Evolutionary conservation across 2,113 vertebrate species (phyloP).

Genomic region (Silurus asotus): DNA sequence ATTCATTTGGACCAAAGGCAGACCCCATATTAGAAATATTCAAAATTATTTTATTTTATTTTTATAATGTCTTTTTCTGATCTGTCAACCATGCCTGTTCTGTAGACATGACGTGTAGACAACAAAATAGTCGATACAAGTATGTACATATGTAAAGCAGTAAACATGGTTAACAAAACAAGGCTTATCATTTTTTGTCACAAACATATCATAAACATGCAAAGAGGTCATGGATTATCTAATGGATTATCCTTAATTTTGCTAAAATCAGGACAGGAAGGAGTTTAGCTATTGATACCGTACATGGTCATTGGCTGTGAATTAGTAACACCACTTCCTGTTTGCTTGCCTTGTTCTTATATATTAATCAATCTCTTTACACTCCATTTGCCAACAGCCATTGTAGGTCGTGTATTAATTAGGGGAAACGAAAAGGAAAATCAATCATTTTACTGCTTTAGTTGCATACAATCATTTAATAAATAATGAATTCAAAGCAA

Average conservation of each 20-base stretch:
- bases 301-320: constrained; percentile 23
- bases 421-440: background rate
- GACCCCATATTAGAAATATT: background rate
- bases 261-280: constrained; percentile 11
- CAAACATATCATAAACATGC: background rate
- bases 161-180: background rate
- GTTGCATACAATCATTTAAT: background rate
- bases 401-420: constrained; percentile 14
- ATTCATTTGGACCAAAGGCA: background rate
- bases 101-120: background rate
- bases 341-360: constrained; percentile 23
- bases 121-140: background rate
- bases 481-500: background rate
- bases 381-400: background rate
- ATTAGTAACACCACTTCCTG: constrained; percentile 47
- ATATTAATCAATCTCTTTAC: constrained; percentile 20
- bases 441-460: background rate
- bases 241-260: background rate
- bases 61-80: background rate
- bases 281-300: background rate
- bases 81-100: background rate
- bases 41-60: no score
- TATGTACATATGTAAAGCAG: background rate
- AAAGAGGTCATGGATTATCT: background rate
- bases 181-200: background rate